Evolutionary conservation across 2,888 invertebrate species (phyloP).

Genomic region (Chorisops tibialis): DNA sequence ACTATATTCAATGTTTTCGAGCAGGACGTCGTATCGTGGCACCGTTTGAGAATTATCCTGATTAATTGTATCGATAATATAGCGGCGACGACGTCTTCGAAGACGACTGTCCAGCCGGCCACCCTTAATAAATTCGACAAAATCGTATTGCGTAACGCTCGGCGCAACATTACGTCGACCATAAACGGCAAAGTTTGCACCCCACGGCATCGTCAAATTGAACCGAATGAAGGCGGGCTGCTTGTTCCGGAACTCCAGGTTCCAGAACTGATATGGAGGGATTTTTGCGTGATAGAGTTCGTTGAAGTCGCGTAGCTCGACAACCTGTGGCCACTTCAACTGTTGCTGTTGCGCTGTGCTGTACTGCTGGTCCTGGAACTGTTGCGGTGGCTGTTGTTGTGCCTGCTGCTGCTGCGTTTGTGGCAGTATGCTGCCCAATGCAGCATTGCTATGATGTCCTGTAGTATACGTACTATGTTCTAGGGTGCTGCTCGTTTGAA

Average conservation of each 20-base stretch:
- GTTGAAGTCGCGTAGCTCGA: slow-evolving; percentile 81
- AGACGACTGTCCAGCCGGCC: slow-evolving; percentile 76
- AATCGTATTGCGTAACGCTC: slow-evolving; percentile 95
- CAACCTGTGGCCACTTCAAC: slow-evolving; percentile 71
- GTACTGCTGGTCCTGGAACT: slow-evolving; percentile 52
- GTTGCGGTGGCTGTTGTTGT: slow-evolving; percentile 44
- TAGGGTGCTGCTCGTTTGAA: slow-evolving; percentile 67
- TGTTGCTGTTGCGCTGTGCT: slow-evolving; percentile 63
- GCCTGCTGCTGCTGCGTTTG: slow-evolving; percentile 47
- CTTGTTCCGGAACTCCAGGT: slow-evolving; percentile 86
- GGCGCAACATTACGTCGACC: slow-evolving; percentile 93
- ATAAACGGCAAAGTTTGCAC: slow-evolving; percentile 92
- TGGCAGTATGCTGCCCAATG: slow-evolving; percentile 46
- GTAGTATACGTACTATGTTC: slow-evolving; percentile 62
- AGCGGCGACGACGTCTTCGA: slow-evolving; percentile 54
- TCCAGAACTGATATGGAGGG: slow-evolving; percentile 91
- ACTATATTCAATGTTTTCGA: slow-evolving; percentile 36
- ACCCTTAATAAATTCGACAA: slow-evolving; percentile 89
- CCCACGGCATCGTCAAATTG: slow-evolving; percentile 89
- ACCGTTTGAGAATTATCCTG: slow-evolving; percentile 25
- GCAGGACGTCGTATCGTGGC: slow-evolving; percentile 20
- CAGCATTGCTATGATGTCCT: slow-evolving; percentile 21
- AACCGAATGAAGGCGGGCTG: slow-evolving; percentile 84
- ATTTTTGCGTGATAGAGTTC: slow-evolving; percentile 79
- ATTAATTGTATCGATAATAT: slow-evolving; percentile 30